Percentiles rank a stretch among this genome's conserved stretches.
These are phyloP conservation scores for Trichechus manatus DNA, from an alignment of 2,113 vertebrate species.

Conservation along the genomic window DNA sequence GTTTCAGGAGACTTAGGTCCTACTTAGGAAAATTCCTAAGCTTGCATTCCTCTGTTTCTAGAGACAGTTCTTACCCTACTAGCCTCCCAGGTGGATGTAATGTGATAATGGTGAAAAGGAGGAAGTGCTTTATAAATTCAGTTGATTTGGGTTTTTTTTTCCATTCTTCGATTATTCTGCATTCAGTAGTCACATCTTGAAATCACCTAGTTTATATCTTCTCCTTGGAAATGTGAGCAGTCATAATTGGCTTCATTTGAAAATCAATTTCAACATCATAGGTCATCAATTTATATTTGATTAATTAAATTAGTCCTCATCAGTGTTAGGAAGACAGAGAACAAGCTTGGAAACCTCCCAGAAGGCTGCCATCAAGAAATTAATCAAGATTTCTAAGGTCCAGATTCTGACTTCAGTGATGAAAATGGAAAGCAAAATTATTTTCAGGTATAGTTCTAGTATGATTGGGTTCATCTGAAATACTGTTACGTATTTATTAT, in stretches of 20 bases:
- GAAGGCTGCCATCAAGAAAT: conserved; percentile 54
- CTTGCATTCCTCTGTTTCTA: conserved; percentile 22
- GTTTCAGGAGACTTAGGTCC: not conserved
- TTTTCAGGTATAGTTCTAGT: conserved; percentile 50
- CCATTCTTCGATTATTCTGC: not conserved
- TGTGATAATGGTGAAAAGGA: conserved; percentile 40
- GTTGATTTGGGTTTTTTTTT: not conserved
- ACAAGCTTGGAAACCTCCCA: conserved; percentile 62
- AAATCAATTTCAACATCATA: conserved; percentile 75
- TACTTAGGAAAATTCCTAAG: conserved; percentile 14
- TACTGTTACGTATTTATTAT: conserved; percentile 46
- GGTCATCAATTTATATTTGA: conserved; percentile 72
- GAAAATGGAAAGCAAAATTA: conserved; percentile 64
- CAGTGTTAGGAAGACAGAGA: conserved; percentile 56
- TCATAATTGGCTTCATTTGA: conserved; percentile 72
- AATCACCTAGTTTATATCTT: conserved; percentile 67
- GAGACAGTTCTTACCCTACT: not conserved
- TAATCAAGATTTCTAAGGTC: conserved; percentile 66
- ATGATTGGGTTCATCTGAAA: conserved; percentile 56
- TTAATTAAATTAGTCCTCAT: conserved; percentile 77
- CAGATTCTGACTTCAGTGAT: conserved; percentile 60
- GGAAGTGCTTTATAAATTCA: conserved; percentile 50
- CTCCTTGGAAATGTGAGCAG: conserved; percentile 61
- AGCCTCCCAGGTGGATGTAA: conserved; percentile 26
- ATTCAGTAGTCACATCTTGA: conserved; percentile 38